Conservation (phyloP, 2,797 vertebrate genomes). For the Ataeniobius toweri region DNA sequence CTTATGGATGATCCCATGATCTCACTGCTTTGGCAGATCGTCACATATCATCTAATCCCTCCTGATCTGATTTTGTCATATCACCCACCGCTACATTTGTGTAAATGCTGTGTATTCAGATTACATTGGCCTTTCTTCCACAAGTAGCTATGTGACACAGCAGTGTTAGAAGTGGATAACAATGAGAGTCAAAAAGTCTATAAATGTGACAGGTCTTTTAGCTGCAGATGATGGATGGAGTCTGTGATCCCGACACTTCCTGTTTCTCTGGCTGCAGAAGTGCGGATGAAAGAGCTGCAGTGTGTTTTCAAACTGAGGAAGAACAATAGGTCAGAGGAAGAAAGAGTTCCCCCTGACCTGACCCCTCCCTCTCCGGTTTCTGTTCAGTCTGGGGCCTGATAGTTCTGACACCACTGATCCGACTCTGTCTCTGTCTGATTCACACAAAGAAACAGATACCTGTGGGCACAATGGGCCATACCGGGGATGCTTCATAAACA, state of each 20-base stretch:
- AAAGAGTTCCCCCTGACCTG: slow-evolving; percentile 76
- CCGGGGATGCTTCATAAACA: slow-evolving; percentile 45
- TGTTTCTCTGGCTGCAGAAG: slow-evolving; percentile 74
- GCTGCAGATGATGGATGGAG: slow-evolving; percentile 78
- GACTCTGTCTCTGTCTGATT: slow-evolving; percentile 61
- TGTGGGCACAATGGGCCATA: slow-evolving; percentile 46
- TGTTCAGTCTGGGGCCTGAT: slow-evolving; percentile 65
- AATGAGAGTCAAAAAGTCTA: slow-evolving; percentile 72
- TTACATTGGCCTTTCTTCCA: slow-evolving; percentile 34
- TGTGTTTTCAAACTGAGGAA: slow-evolving; percentile 78
- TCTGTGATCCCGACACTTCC: slow-evolving; percentile 78
- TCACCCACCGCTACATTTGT: background rate
- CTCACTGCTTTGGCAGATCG: background rate
- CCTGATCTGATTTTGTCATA: background rate
- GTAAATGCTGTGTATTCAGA: slow-evolving; percentile 16
- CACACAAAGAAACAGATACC: slow-evolving; percentile 68
- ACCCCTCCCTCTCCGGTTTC: slow-evolving; percentile 51
- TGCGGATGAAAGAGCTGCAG: slow-evolving; percentile 71
- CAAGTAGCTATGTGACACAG: slow-evolving; percentile 51
- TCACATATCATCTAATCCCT: background rate
- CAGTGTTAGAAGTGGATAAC: slow-evolving; percentile 67
- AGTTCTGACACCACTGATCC: slow-evolving; percentile 75
- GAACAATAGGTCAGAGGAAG: slow-evolving; percentile 82
- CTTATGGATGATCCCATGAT: background rate
- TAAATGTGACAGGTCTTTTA: slow-evolving; percentile 76